phyloP scores from a whole-genome alignment of 2,113 vertebrate genomes.

The Mustelus asterias region DNA sequence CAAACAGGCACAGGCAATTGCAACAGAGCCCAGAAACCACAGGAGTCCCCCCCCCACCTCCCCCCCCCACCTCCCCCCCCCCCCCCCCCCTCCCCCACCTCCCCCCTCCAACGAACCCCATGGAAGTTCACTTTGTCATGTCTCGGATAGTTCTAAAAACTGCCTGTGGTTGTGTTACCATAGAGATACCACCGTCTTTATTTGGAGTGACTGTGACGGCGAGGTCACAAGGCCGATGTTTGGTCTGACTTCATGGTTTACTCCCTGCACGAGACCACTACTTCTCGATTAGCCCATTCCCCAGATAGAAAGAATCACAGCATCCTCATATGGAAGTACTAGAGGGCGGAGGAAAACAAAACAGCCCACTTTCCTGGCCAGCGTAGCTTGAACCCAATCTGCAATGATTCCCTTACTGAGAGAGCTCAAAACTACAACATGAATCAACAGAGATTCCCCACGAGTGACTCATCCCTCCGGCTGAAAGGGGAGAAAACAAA shows the following conservation, averaged over 20 bases:
- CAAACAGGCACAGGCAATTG: not conserved
- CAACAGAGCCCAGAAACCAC: not conserved
- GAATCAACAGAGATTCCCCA: not conserved
- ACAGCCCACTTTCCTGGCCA: not conserved
- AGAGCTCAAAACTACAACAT: not conserved
- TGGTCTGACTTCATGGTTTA: not conserved
- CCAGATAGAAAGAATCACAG: not conserved
- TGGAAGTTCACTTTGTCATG: too few species aligned
- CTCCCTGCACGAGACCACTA: not conserved
- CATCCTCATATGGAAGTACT: not conserved
- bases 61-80: too few species aligned
- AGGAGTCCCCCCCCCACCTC: not conserved
- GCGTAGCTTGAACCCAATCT: not conserved
- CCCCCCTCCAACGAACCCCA: too few species aligned
- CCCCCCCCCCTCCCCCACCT: too few species aligned
- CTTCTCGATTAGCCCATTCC: not conserved
- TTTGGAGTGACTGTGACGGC: not conserved
- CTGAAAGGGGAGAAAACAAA: too few species aligned
- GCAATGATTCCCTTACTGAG: not conserved
- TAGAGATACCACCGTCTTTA: not conserved
- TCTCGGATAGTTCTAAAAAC: not conserved
- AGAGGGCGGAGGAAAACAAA: not conserved
- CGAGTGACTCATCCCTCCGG: not conserved
- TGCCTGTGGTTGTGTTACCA: not conserved
- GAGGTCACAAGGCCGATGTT: not conserved